These are phyloP conservation scores for Drepana arcuata DNA, from an alignment of 1,140 invertebrate genomes.

Conservation along the genomic window DNA sequence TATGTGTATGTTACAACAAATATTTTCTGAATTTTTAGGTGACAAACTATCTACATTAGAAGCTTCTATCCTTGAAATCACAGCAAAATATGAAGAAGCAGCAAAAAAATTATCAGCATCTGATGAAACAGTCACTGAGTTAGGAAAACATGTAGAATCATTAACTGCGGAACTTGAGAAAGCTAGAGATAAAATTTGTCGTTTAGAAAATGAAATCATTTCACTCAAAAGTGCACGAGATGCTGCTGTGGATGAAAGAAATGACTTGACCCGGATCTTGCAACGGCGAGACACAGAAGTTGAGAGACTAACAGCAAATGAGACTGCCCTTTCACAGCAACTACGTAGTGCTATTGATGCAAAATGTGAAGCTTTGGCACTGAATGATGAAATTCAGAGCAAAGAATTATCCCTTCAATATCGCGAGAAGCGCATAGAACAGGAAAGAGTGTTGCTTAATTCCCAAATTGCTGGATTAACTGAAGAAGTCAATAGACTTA, in stretches of 20 bases:
- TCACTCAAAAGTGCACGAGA: conserved; percentile 69
- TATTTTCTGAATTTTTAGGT: conserved; percentile 62
- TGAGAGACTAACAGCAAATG: conserved; percentile 77
- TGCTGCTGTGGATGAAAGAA: conserved; percentile 79
- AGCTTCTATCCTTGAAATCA: conserved; percentile 73
- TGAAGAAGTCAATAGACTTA: conserved; percentile 82
- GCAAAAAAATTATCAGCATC: conserved; percentile 75
- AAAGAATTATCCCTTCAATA: conserved; percentile 84
- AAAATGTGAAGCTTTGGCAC: conserved; percentile 87
- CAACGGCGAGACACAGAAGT: conserved; percentile 80
- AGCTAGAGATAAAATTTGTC: conserved; percentile 72
- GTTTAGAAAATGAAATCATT: conserved; percentile 55
- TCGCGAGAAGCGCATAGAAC: conserved; percentile 86
- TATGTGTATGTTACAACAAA: background rate
- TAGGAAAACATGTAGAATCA: conserved; percentile 75
- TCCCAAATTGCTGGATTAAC: conserved; percentile 84
- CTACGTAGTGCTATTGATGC: conserved; percentile 78
- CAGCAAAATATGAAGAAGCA: conserved; percentile 76
- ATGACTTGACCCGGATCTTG: conserved; percentile 78
- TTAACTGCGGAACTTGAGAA: conserved; percentile 75
- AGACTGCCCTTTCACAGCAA: conserved; percentile 77
- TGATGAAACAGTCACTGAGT: conserved; percentile 74
- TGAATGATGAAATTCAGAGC: conserved; percentile 85
- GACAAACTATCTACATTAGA: conserved; percentile 74
- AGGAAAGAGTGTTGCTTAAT: conserved; percentile 81